Percentiles rank a stretch among this genome's conserved stretches.
Conservation (phyloP, 2,797 vertebrate genomes). For the Malacoraja senta region DNA sequence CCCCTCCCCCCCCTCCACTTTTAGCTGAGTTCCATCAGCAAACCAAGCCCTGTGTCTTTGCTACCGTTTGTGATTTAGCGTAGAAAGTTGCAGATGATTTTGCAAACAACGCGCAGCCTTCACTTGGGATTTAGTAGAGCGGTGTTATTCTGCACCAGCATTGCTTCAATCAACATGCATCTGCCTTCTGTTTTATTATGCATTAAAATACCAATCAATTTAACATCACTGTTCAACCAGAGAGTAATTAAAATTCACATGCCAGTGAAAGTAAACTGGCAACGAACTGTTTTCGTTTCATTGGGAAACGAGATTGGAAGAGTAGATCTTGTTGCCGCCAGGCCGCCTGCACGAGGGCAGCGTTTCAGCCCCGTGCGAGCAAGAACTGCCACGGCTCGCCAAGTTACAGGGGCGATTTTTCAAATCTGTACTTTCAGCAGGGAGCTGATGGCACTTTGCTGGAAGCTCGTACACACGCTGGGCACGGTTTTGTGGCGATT, state of each 20-base stretch:
- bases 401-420: neutral
- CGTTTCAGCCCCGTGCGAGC: neutral
- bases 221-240: neutral
- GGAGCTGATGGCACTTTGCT: neutral
- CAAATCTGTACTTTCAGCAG: neutral
- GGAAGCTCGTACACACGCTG: neutral
- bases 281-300: constrained; percentile 22
- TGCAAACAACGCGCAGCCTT: neutral
- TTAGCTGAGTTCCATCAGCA: too few species aligned
- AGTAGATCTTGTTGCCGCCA: neutral
- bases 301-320: neutral
- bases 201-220: constrained; percentile 36
- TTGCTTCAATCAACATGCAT: neutral
- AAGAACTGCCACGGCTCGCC: neutral
- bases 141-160: neutral
- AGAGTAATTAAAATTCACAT: constrained; percentile 35
- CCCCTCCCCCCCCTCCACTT: too few species aligned
- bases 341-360: neutral
- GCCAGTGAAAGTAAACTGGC: constrained; percentile 29
- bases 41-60: too few species aligned
- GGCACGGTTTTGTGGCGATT: neutral
- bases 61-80: too few species aligned
- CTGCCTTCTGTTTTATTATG: constrained; percentile 33
- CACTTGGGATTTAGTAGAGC: neutral
- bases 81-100: neutral